Base-by-base conservation (phyloP, 2,113 vertebrate genomes). In the Epinephelus cyanopodus region DNA sequence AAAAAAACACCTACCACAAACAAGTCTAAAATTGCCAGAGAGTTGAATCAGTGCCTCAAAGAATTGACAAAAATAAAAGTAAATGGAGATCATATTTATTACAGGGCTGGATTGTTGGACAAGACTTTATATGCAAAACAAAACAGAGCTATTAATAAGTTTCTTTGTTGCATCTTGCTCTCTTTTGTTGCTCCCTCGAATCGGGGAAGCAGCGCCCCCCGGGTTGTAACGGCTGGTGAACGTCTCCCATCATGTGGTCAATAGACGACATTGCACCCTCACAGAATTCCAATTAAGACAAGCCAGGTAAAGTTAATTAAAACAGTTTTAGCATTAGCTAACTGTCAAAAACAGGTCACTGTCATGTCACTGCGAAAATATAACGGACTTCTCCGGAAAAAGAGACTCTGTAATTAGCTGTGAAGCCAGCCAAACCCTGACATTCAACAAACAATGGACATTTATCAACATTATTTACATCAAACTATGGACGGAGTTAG, bases 131-230 rank as follows among this genome's bases (percentile, higher is more conserved):
- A 29, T 29, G 4, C 29, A 29, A 29, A 4, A 29, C 29, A 29
- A 29, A 29, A 5, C 4, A 29, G 29, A 29, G 29, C 29, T 5
- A 29, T 29, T 29, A 29, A 29, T 29, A 29, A 29, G 29, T 29
- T 29, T 37, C 33, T 37, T 37, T 37, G 33, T 37, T 6, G 6
- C 33, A 37, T 37, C 33, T 37, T 37, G 33, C 33, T 37, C 33
- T 37, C 33, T 37, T 37, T 37, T 37, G 33, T 37, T 37, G 33
- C 6, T 45, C 12, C 42, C 42, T 9, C 9, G 9, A 11, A 45
- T 45, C 1, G 42, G 48, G 15, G 15, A 69, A 74, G 69, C 82
- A 74, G 69, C 75, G 75, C 82, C 82, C 62, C 82, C 17, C 21
- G 5, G 2, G 14, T 7, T 52, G 1, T 65, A 53, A 57, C 1